A percentile compares a stretch with the other conserved stretches of the same genome.
Conservation (phyloP, 2,113 vertebrate genomes). For the Pleuronectes platessa region DNA sequence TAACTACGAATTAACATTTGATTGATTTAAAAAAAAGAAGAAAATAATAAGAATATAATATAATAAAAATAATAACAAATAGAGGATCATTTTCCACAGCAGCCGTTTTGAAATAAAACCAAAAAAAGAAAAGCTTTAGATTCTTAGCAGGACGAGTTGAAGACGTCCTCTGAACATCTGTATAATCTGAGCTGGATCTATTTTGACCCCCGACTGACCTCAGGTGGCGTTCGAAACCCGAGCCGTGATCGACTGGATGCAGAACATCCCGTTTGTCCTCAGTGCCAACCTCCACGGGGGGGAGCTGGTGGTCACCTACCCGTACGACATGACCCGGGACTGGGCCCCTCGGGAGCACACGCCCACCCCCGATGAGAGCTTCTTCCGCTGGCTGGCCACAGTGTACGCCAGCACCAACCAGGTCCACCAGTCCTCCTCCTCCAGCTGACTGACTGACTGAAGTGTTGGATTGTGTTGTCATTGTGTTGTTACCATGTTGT, state of each 20-base stretch:
- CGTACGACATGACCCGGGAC: constrained; percentile 80
- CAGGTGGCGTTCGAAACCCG: constrained; percentile 91
- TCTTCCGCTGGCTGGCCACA: constrained; percentile 95
- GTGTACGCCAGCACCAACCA: constrained; percentile 90
- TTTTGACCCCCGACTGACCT: background rate
- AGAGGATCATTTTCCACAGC: too few species aligned
- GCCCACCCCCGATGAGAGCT: constrained; percentile 86
- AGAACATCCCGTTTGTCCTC: constrained; percentile 91
- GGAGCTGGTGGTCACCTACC: constrained; percentile 91
- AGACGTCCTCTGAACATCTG: too few species aligned
- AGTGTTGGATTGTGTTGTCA: background rate
- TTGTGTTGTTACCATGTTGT: background rate
- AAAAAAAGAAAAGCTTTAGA: too few species aligned
- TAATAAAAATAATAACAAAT: too few species aligned
- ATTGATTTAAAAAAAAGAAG: too few species aligned
- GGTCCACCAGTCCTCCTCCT: constrained; percentile 14
- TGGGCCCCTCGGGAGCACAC: constrained; percentile 82
- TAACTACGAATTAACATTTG: too few species aligned
- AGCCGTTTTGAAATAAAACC: too few species aligned
- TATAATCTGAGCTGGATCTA: too few species aligned
- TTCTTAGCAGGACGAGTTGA: too few species aligned
- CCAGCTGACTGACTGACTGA: background rate
- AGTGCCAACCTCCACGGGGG: constrained; percentile 94
- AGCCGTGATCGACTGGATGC: constrained; percentile 92
- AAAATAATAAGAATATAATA: too few species aligned